These are phyloP conservation scores for Sinocyclocheilus anshuiensis DNA, from an alignment of 2,113 vertebrate species.

Conservation along the genomic window DNA sequence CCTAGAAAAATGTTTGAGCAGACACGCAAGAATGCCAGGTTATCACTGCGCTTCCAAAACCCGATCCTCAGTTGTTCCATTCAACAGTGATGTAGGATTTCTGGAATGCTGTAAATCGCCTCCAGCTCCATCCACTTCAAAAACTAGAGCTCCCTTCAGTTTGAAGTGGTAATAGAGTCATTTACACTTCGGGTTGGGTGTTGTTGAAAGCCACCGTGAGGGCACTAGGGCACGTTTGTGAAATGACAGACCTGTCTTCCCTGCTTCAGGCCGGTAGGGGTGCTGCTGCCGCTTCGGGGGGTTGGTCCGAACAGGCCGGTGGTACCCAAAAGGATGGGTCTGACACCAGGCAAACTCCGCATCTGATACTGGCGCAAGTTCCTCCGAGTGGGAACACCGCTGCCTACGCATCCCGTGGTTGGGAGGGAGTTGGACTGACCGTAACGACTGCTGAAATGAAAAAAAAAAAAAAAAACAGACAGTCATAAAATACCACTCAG, in stretches of 20 bases:
- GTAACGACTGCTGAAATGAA: constrained; percentile 78
- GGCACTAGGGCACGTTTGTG: background rate
- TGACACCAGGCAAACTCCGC: constrained; percentile 86
- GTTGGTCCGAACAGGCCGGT: constrained; percentile 84
- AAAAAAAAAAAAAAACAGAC: background rate
- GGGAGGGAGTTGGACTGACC: constrained; percentile 97
- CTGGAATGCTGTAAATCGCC: constrained; percentile 73
- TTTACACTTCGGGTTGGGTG: background rate
- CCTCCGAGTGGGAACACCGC: constrained; percentile 82
- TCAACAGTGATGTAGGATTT: constrained; percentile 64
- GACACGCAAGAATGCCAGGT: constrained; percentile 44
- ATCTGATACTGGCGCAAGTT: constrained; percentile 95
- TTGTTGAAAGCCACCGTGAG: background rate
- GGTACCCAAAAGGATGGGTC: constrained; percentile 88
- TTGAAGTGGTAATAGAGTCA: constrained; percentile 1
- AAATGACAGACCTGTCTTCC: constrained; percentile 86
- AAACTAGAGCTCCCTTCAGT: constrained; percentile 40
- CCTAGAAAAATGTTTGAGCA: constrained; percentile 47
- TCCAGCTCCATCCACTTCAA: constrained; percentile 64
- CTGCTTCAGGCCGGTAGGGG: constrained; percentile 89
- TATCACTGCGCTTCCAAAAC: constrained; percentile 35
- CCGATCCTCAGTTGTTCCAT: constrained; percentile 43
- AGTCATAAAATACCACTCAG: background rate
- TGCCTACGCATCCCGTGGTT: constrained; percentile 85
- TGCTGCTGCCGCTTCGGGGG: constrained; percentile 84